A percentile compares a stretch with the other conserved stretches of the same genome.
Conservation (phyloP, 2,888 invertebrate genomes). For the Dysmachus trigonus region DNA sequence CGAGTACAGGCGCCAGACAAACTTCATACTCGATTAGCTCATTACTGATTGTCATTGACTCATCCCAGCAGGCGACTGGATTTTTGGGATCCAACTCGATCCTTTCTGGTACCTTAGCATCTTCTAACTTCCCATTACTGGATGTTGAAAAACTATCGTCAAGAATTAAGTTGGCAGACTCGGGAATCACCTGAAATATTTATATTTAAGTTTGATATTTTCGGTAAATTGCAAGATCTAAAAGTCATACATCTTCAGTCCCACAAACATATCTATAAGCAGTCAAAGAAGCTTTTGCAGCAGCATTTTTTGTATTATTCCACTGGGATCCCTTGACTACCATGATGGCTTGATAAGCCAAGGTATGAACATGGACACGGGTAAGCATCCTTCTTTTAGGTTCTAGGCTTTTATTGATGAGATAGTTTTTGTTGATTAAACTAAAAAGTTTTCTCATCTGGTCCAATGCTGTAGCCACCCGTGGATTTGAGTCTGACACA, state of each 20-base stretch:
- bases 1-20: constrained; percentile 84
- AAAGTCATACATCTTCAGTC: constrained; percentile 65
- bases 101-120: constrained; percentile 65
- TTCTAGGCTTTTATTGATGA: constrained; percentile 58
- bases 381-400: constrained; percentile 69
- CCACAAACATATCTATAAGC: constrained; percentile 86
- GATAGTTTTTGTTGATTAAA: constrained; percentile 55
- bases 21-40: constrained; percentile 66
- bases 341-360: constrained; percentile 87
- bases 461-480: constrained; percentile 81
- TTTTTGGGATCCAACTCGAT: constrained; percentile 74
- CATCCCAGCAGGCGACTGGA: constrained; percentile 86
- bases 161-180: constrained; percentile 70
- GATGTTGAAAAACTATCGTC: constrained; percentile 86
- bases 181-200: constrained; percentile 59
- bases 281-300: constrained; percentile 83
- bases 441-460: constrained; percentile 78
- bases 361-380: constrained; percentile 83
- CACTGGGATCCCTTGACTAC: constrained; percentile 75
- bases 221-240: neutral
- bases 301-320: constrained; percentile 81
- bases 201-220: neutral
- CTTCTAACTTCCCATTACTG: constrained; percentile 58
- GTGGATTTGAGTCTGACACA: constrained; percentile 80
- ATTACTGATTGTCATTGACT: constrained; percentile 63